phyloP scores from a whole-genome alignment of 2,113 vertebrate genomes.

The Hirundichthys speculiger region DNA sequence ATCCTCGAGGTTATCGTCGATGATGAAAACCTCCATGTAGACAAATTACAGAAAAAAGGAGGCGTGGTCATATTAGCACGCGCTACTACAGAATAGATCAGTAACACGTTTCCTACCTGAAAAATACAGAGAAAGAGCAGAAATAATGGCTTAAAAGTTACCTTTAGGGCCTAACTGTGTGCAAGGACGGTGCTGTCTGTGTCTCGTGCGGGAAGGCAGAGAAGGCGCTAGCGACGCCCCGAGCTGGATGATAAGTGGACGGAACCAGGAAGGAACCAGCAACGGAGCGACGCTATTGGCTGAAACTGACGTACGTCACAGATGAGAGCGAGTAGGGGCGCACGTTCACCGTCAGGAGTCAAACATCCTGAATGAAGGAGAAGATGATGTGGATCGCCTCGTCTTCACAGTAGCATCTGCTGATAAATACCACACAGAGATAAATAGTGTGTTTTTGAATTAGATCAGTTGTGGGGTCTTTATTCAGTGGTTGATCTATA shows the following conservation, averaged over 20 bases:
- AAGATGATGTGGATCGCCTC: constrained; percentile 31
- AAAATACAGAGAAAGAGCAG: rapidly evolving
- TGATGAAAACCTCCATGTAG: neutral
- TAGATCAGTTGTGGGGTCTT: neutral
- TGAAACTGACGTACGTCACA: constrained; percentile 38
- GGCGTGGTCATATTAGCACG: neutral
- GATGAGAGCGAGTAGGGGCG: constrained; percentile 36
- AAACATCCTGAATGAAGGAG: neutral
- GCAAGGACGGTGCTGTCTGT: constrained; percentile 64
- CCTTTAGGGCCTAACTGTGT: constrained; percentile 75
- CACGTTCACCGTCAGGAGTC: constrained; percentile 61
- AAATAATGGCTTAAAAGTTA: constrained; percentile 32
- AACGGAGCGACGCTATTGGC: constrained; percentile 65
- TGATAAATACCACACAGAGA: neutral
- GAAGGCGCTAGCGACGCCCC: constrained; percentile 61
- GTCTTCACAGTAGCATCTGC: neutral
- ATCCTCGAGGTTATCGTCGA: constrained; percentile 5
- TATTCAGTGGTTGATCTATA: no score
- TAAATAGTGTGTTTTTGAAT: rapidly evolving
- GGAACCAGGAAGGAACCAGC: constrained; percentile 58
- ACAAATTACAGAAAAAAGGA: neutral
- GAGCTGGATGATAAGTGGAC: constrained; percentile 45
- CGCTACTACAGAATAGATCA: rapidly evolving
- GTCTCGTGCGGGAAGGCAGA: constrained; percentile 63
- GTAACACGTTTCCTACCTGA: rapidly evolving